These are phyloP conservation scores for Eidolon helvum DNA, from an alignment of 2,113 vertebrate species.

Conservation along the genomic window DNA sequence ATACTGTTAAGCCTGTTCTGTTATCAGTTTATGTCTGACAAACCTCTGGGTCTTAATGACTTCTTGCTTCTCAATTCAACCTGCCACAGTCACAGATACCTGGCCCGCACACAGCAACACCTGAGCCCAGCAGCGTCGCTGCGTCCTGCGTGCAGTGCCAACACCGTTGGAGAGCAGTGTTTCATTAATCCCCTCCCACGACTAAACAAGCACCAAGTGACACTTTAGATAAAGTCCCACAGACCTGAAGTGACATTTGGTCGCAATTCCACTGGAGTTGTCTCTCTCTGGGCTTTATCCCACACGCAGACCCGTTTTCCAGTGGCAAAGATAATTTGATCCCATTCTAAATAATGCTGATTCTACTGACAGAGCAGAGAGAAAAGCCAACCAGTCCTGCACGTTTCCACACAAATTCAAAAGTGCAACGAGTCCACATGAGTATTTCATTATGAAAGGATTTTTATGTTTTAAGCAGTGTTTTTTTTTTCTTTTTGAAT, in stretches of 20 bases:
- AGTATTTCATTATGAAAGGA: constrained; percentile 38
- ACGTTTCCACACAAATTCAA: not conserved
- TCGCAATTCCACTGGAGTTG: constrained; percentile 46
- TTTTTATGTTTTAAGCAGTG: constrained; percentile 57
- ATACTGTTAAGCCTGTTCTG: not conserved
- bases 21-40: constrained; percentile 20
- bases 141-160: not conserved
- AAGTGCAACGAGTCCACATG: constrained; percentile 19
- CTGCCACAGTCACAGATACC: constrained; percentile 38
- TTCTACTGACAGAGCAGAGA: constrained; percentile 37
- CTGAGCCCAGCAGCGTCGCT: constrained; percentile 51
- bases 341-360: constrained; percentile 59
- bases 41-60: constrained; percentile 39
- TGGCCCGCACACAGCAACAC: constrained; percentile 45
- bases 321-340: constrained; percentile 65
- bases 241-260: constrained; percentile 60
- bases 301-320: constrained; percentile 57
- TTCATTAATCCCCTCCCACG: constrained; percentile 21
- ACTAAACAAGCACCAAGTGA: constrained; percentile 47
- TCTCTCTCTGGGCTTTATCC: not conserved
- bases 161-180: constrained; percentile 9
- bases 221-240: constrained; percentile 31
- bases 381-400: constrained; percentile 28
- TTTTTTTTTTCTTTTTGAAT: constrained; percentile 12
- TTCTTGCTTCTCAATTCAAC: constrained; percentile 40